phyloP scores from a whole-genome alignment of 64 coral and sea anemone genomes.

The Actinia equina region DNA sequence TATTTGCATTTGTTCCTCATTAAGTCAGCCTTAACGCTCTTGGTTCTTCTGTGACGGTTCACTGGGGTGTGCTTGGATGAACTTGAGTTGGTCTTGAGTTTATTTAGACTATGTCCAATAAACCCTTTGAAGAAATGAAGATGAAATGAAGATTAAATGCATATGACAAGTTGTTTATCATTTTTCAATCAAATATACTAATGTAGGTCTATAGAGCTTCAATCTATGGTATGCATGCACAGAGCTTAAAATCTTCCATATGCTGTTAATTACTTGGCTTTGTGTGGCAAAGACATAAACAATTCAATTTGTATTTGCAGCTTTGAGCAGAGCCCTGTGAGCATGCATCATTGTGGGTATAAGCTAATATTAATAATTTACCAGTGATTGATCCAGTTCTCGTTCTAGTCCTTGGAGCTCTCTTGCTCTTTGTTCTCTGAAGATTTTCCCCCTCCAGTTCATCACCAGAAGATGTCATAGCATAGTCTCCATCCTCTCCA shows the following conservation, averaged over 20 bases:
- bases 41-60: conserved; percentile 72
- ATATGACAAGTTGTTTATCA: too few relatives aligned
- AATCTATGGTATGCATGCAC: too few relatives aligned
- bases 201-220: too few relatives aligned
- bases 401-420: conserved; percentile 53
- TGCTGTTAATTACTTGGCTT: too few relatives aligned
- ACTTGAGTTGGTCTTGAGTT: conserved; percentile 64
- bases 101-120: conserved; percentile 87
- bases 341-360: too few relatives aligned
- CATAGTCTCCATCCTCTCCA: conserved; percentile 64
- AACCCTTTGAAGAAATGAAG: conserved; percentile 51
- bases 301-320: too few relatives aligned
- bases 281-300: too few relatives aligned
- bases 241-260: too few relatives aligned
- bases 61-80: conserved; percentile 43
- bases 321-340: too few relatives aligned
- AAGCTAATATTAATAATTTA: background rate
- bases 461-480: conserved; percentile 91
- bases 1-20: conserved; percentile 65
- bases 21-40: conserved; percentile 93
- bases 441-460: conserved; percentile 76
- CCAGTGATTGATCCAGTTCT: conserved; percentile 92
- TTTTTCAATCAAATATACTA: too few relatives aligned
- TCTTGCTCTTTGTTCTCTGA: conserved; percentile 28
- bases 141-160: too few relatives aligned